Evolutionary conservation across 2,113 vertebrate genomes (phyloP), one percentile per base, ranked within the genome.

Genomic region (Datnioides undecimradiatus): DNA sequence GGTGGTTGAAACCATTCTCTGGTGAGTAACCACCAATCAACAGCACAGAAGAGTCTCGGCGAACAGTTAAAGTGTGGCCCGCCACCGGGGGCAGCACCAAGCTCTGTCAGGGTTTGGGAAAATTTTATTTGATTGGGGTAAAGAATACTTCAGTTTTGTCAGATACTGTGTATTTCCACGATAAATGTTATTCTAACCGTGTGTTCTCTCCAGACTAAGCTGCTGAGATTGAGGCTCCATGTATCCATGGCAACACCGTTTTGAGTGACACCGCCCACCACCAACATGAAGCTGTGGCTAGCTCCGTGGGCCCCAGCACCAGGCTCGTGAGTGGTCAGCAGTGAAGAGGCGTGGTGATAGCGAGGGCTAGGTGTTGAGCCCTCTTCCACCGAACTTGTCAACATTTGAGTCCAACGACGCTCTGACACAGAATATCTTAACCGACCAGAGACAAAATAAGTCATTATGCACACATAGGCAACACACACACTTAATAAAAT

Each of bases 1-100:
- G 95, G 83, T 97, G 96, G 90, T 98, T 98, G 92, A 97, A 98
- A 51, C 97, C 97, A 17, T 96, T 96, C 64, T 97, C 96, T 0
- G 96, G 96, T 8, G 97, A 97, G 79, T 98, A 98, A 34, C 97
- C 97, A 0, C 97, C 97, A 36, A 98, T 96, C 65, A 98, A 90
- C 16, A 98, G 90, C 80, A 97, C 91, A 3, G 95, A 95, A 0
- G 93, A 87, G 76, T 95, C 95, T 31, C 91, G 90, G 6, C 96
- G 95, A 23, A 95, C 93, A 6, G 97, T 97, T 23, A 98, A 94
- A 1, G 96, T 96, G 87, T 98, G 97, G 10, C 97, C 97, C 0
- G 97, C 96, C 29, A 98, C 90, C 0, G 95, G 92, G 0, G 96
- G 96, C 71, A 97, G 85, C 64, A 96, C 65, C 80, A 94, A 82